Base-by-base conservation (phyloP, 2,888 invertebrate genomes). In the Hirtodrosophila alboralis region DNA sequence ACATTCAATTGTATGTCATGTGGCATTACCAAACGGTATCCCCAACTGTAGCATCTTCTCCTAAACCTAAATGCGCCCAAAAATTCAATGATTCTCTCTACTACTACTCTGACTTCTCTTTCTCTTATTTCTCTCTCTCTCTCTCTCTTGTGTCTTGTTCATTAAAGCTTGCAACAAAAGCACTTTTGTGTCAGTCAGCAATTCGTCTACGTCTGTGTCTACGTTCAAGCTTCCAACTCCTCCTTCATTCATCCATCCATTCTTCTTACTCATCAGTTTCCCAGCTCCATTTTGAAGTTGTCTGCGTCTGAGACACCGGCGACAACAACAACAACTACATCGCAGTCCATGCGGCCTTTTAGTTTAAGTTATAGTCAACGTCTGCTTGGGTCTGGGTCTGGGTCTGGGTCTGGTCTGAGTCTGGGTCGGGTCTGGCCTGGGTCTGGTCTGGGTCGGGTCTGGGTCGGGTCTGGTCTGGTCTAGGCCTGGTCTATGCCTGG, bases 141-240 rank as follows among this genome's bases (percentile, higher is more conserved):
- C 7, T n/a, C 6, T 5, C 12, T 2, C 37, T 9, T 21, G 7
- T 52, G 57, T 47, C 56, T 67, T 70, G 65, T 74, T 74, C 64
- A 80, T 84, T 81, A 79, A 79, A 74, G 58, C 74, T 71, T 72
- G 81, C 84, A 84, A 86, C 80, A 81, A 81, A 86, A 81, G 86
- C 81, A 86, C 86, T 81, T 86, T 81, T 81, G 80, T 81, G 84
- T 80, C 86, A 86, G 81, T 74, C 86, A 79, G 84, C 67, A 67
- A 73, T 70, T 65, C 73, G 57, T 62, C 72, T 75, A 68, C 70
- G 71, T 73, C 74, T 70, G 53, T 45, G 18, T 40, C 56, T 44
- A 27, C 34, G n/a, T n/a, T n/a, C n/a, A n/a, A n/a, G n/a, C n/a
- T n/a, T n/a, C 10, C 7, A 5, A 10, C 52, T 23, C n/a, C 10